phyloP scores from a whole-genome alignment of 2,113 vertebrate genomes.

The Oryzias javanicus region DNA sequence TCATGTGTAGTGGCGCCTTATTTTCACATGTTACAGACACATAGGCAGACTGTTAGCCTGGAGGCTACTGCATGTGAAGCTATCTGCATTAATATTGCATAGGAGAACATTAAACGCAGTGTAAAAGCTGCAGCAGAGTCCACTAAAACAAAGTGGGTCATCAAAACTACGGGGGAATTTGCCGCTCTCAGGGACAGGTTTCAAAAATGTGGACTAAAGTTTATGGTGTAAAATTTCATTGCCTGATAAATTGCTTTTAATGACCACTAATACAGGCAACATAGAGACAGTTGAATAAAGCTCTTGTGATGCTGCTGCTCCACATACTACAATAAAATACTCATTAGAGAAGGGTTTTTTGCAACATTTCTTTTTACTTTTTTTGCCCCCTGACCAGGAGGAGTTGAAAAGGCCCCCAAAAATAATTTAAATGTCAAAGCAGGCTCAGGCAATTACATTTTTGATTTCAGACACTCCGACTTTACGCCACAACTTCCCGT shows the following conservation, averaged over 20 bases:
- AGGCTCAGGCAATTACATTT: no score
- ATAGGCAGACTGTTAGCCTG: constrained; percentile 9
- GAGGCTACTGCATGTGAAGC: not conserved
- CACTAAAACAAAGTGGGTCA: not conserved
- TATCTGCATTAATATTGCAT: not conserved
- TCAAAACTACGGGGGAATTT: not conserved
- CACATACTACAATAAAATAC: no score
- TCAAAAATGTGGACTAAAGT: not conserved
- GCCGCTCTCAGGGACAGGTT: not conserved
- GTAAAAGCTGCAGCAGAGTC: not conserved
- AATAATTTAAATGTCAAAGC: no score
- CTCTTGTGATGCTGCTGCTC: no score
- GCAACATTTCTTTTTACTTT: no score
- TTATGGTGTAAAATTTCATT: not conserved
- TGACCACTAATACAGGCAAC: not conserved
- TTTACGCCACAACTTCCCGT: no score
- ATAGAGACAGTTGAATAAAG: no score
- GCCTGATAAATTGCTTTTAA: not conserved
- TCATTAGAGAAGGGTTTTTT: no score
- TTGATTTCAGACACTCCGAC: no score
- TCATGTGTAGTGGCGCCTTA: not conserved
- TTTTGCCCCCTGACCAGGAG: no score
- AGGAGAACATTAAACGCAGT: not conserved
- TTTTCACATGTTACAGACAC: constrained; percentile 1
- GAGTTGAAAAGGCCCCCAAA: no score